Conservation (phyloP, 2,888 invertebrate genomes). For the Heliconius charithonia region DNA sequence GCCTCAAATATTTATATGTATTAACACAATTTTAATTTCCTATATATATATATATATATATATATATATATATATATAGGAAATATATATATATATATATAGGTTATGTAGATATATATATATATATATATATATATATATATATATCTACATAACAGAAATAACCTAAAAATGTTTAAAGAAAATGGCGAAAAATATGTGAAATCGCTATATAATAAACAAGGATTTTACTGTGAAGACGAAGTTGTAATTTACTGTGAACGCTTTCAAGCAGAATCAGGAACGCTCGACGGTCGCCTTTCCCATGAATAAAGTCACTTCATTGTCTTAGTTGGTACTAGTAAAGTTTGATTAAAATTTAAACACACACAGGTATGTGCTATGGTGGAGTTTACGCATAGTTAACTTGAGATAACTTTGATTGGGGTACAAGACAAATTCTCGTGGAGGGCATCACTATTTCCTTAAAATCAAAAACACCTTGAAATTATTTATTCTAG, state of each 20-base stretch:
- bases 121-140: no score
- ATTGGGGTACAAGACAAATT: slow-evolving; percentile 59
- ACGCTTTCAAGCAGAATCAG: slow-evolving; percentile 1
- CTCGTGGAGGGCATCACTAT: background rate
- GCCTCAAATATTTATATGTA: background rate
- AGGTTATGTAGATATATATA: no score
- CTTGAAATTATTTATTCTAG: no score
- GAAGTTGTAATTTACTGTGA: background rate
- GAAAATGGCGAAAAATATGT: background rate
- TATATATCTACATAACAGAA: no score
- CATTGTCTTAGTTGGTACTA: slow-evolving; percentile 31
- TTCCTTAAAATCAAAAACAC: slow-evolving; percentile 39
- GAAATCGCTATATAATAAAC: background rate
- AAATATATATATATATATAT: no score
- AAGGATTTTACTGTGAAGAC: background rate
- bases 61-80: no score
- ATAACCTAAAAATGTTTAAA: background rate
- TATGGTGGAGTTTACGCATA: slow-evolving; percentile 36
- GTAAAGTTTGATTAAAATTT: slow-evolving; percentile 33
- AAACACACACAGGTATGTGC: slow-evolving; percentile 33
- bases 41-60: no score
- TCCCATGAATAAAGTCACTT: slow-evolving; percentile 9
- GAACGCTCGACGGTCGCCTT: background rate
- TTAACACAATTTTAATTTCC: no score
- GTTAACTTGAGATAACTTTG: slow-evolving; percentile 51